phyloP scores from a whole-genome alignment of 2,113 vertebrate species.

The Ceratotherium simum region DNA sequence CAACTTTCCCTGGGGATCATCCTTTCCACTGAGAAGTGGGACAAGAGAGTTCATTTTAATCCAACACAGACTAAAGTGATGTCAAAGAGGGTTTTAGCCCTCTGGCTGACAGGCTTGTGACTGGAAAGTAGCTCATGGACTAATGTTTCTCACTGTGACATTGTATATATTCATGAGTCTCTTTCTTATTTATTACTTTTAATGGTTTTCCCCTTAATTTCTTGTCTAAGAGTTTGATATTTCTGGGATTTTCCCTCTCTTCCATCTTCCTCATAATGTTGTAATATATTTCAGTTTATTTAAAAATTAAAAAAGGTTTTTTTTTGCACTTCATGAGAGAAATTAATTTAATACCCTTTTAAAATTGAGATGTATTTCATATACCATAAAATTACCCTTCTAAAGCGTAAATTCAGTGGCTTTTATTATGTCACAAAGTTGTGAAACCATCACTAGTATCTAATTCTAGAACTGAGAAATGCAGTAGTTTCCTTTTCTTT shows the following conservation, averaged over 20 bases:
- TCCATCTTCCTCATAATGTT: background rate
- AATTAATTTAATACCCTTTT: background rate
- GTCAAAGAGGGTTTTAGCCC: background rate
- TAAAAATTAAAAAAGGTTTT: background rate
- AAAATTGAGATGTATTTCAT: background rate
- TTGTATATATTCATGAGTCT: background rate
- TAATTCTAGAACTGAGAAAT: background rate
- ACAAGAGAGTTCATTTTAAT: background rate
- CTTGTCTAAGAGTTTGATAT: background rate
- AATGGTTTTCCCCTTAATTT: background rate
- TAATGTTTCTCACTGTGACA: background rate
- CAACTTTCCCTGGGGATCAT: background rate
- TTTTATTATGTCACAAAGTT: background rate
- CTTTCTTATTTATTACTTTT: background rate
- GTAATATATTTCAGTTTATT: background rate
- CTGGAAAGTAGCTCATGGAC: background rate
- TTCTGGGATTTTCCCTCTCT: background rate
- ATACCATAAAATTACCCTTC: background rate
- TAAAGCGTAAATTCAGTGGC: background rate
- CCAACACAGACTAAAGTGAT: background rate
- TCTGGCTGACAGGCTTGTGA: background rate
- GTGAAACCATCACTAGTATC: accelerated
- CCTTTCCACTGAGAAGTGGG: background rate
- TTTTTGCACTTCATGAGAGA: background rate
- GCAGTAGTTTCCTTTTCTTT: background rate